Conservation (phyloP, 2,797 vertebrate species). For the Falco columbarius region DNA sequence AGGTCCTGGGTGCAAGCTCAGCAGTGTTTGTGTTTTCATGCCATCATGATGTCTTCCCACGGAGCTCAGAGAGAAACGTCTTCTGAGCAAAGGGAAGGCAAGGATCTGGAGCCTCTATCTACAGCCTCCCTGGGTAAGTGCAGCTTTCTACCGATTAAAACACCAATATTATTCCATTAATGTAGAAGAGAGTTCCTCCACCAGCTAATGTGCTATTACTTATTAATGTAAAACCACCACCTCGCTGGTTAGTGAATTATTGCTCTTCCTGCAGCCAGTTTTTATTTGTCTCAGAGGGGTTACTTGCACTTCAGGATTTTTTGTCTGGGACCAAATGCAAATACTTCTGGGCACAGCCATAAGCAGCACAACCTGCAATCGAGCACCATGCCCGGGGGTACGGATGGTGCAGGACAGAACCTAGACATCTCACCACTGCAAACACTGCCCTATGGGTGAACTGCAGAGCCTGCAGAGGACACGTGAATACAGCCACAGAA, state of each 20-base stretch:
- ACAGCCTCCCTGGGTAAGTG: not conserved
- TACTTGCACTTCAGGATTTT: not conserved
- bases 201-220: slow-evolving; percentile 28
- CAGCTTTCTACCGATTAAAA: not conserved
- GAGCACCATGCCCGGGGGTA: not conserved
- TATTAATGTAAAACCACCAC: slow-evolving; percentile 18
- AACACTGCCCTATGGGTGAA: not conserved
- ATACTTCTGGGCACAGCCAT: not conserved
- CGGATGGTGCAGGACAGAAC: fast-evolving
- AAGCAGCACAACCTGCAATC: fast-evolving
- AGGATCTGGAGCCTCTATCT: not conserved
- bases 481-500: not conserved
- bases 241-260: not conserved
- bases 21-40: not conserved
- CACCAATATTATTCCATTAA: not conserved
- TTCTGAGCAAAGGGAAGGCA: not conserved
- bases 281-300: not conserved
- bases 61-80: fast-evolving
- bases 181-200: not conserved
- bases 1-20: not conserved
- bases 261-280: not conserved
- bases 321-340: not conserved
- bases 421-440: not conserved
- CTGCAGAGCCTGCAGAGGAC: not conserved
- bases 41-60: not conserved